Base-by-base conservation (phyloP, 2,113 vertebrate species). In the Pomatorhinus ruficollis region DNA sequence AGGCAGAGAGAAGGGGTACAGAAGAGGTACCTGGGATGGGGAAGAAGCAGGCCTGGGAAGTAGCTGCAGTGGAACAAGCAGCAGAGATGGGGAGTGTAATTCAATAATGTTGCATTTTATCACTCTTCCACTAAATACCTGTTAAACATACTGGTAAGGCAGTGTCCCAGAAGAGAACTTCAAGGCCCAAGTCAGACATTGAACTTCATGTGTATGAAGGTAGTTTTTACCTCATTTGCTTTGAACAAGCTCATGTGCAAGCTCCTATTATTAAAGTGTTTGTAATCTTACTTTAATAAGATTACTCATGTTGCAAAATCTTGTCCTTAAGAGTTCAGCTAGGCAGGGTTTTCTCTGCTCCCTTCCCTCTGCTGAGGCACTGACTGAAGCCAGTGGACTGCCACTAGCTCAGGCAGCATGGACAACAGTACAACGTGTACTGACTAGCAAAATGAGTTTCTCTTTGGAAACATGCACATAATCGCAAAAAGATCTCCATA, bases 401-500 rank as follows among this genome's bases (percentile, higher is more conserved):
- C 65, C 68, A 24, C 35, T 15, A 49, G 33, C 21, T 77, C 53
- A 37, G 37, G 37, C 40, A 65, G 40, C 68, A 45, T 5, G 25
- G 56, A 52, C 31, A n/a, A 1, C 7, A 28, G 5, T 0, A 6
- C 6, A 11, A 10, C 5, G 15, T 11, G 25, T 21, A 35, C 28
- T 17, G 19, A 59, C 35, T 64, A 74, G 45, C n/a, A 49, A 40
- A 85, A 33, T 45, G 2, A 19, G 33, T 19, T 69, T 87, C n/a
- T 28, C 18, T 44, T 64, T 40, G 39, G 23, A 68, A 64, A 60
- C 25, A 15, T 17, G 14, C 22, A 20, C 24, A 10, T 12, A 11
- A 76, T 6, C 11, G 8, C 33, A 61, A 44, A 74, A 49, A 69
- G 5, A 49, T 53, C 9, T 31, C 23, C 20, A 1, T 11, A 37